Conservation (phyloP, 2,888 invertebrate species). For the Tipula confusa region DNA sequence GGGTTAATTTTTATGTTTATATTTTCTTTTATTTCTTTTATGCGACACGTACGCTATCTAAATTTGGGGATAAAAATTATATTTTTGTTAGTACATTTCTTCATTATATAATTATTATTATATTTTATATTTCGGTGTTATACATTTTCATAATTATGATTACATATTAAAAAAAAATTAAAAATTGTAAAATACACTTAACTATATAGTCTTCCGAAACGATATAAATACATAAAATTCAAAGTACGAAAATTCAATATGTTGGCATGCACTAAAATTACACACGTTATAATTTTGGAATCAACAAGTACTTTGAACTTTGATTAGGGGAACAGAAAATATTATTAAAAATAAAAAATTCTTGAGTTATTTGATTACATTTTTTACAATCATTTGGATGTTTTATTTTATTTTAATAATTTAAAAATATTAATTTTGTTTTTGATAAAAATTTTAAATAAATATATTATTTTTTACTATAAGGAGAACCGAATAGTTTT, state of each 20-base stretch:
- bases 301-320: slow-evolving; percentile 9
- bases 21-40: neutral
- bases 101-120: neutral
- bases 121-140: neutral
- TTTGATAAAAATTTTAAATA: neutral
- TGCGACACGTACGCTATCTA: neutral
- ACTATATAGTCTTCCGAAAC: neutral
- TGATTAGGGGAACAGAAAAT: neutral
- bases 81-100: slow-evolving; percentile 25
- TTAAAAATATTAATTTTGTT: neutral
- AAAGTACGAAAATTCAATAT: no score
- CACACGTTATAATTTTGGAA: neutral
- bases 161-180: neutral
- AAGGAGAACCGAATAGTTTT: neutral
- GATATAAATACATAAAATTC: neutral
- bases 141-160: neutral
- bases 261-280: neutral
- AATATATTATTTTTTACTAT: neutral
- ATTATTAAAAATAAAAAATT: neutral
- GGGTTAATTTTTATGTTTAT: neutral
- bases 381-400: neutral
- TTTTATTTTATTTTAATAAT: neutral
- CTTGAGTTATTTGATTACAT: neutral
- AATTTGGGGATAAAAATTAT: slow-evolving; percentile 3
- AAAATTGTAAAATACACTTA: neutral